Percentiles rank a stretch among this genome's conserved stretches.
Conservation (phyloP, 2,888 invertebrate genomes). For the Chydorus sphaericus region DNA sequence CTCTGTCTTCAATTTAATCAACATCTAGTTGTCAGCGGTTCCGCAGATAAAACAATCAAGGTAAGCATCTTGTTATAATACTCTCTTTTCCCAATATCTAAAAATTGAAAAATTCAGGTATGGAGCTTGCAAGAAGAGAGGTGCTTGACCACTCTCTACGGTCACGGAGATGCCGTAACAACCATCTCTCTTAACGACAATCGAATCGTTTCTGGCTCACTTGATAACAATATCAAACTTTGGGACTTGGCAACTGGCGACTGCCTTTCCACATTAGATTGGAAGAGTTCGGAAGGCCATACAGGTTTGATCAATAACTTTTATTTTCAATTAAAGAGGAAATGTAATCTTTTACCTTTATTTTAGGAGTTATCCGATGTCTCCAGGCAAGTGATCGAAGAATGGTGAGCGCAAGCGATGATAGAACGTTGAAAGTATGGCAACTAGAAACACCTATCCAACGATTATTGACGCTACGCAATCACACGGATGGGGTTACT, state of each 20-base stretch:
- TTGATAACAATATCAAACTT: constrained; percentile 35
- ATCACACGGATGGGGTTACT: constrained; percentile 38
- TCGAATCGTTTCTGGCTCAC: constrained; percentile 34
- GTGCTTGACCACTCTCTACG: constrained; percentile 31
- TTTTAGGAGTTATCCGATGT: constrained; percentile 27
- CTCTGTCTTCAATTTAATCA: constrained; percentile 33
- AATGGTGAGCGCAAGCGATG: constrained; percentile 38
- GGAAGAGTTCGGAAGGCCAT: constrained; percentile 38
- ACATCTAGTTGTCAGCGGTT: constrained; percentile 31
- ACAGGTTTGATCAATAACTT: constrained; percentile 27
- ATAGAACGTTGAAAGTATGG: constrained; percentile 38
- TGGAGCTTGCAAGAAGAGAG: constrained; percentile 31
- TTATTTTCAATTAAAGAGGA: background rate
- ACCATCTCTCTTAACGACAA: constrained; percentile 33
- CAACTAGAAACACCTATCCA: constrained; percentile 29
- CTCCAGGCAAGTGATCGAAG: constrained; percentile 36
- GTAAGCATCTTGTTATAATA: constrained; percentile 20
- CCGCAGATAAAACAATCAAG: constrained; percentile 34
- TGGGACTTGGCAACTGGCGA: constrained; percentile 32
- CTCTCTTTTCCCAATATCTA: background rate
- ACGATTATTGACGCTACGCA: constrained; percentile 33
- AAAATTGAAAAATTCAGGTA: constrained; percentile 23
- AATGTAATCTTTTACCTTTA: background rate
- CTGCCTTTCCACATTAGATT: constrained; percentile 35
- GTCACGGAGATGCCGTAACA: constrained; percentile 36